phyloP scores from a whole-genome alignment of 2,797 vertebrate genomes.

The Podarcis siculus region DNA sequence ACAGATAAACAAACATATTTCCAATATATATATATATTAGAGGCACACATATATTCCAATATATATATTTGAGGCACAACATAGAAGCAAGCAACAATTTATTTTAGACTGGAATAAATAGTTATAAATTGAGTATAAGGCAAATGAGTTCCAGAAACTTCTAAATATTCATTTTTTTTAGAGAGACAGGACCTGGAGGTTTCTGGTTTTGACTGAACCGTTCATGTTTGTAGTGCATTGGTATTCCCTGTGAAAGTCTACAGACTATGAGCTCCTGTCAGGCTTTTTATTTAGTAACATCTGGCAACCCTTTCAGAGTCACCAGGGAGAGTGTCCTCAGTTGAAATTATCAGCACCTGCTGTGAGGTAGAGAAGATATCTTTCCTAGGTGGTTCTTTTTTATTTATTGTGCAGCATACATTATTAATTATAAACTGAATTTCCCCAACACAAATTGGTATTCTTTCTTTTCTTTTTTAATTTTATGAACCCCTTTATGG shows the following conservation, averaged over 20 bases:
- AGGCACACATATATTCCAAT: too few relatives aligned
- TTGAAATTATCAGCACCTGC: neutral
- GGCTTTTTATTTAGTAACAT: neutral
- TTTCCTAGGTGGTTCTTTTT: neutral
- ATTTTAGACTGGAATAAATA: neutral
- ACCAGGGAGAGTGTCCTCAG: neutral
- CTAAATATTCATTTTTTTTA: neutral
- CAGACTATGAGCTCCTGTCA: neutral
- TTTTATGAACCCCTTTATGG: neutral
- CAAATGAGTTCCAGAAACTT: neutral
- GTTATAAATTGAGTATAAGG: too few relatives aligned
- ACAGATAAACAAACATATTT: too few relatives aligned
- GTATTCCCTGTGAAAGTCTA: neutral
- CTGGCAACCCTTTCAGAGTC: neutral
- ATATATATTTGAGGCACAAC: too few relatives aligned
- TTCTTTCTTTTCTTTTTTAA: neutral
- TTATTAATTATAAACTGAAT: slow-evolving; percentile 5
- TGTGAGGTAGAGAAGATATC: neutral
- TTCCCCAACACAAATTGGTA: neutral
- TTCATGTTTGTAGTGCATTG: neutral
- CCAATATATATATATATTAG: too few relatives aligned
- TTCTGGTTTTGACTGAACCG: neutral
- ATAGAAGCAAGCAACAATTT: neutral
- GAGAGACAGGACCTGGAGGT: neutral
- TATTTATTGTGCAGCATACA: neutral